Percentiles rank a stretch among this genome's conserved stretches.
Conservation (phyloP, 1,140 invertebrate species). For the Mizuhopecten yessoensis region DNA sequence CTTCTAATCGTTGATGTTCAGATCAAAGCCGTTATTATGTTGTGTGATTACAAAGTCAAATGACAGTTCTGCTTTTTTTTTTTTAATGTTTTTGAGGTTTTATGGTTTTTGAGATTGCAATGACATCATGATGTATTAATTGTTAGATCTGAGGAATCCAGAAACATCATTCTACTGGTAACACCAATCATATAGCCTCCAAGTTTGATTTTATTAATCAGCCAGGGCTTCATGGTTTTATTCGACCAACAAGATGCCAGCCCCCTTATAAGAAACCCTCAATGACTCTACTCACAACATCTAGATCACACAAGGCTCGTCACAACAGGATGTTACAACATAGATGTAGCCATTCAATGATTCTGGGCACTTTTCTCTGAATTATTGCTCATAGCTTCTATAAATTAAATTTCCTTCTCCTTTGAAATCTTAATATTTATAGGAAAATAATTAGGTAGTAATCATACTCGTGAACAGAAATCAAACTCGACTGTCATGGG, state of each 20-base stretch:
- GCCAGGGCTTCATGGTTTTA: background rate
- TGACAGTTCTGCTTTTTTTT: constrained; percentile 12
- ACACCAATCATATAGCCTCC: background rate
- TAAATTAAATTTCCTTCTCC: constrained; percentile 35
- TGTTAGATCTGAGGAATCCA: constrained; percentile 1
- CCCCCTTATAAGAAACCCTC: too few species aligned
- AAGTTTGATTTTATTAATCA: constrained; percentile 30
- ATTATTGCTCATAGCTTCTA: background rate
- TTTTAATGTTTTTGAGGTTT: constrained; percentile 29
- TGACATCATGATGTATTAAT: background rate
- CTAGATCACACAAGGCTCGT: background rate
- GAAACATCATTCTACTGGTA: background rate
- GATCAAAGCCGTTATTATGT: background rate
- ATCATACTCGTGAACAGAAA: background rate
- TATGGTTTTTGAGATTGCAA: constrained; percentile 27
- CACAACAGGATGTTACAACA: background rate
- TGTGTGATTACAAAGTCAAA: constrained; percentile 35
- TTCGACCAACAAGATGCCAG: background rate
- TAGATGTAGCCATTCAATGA: background rate
- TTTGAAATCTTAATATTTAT: constrained; percentile 9
- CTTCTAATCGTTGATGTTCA: constrained; percentile 10
- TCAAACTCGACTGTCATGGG: background rate
- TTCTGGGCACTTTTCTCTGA: background rate
- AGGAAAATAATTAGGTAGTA: background rate
- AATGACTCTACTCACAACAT: too few species aligned